Evolutionary conservation across 2,888 invertebrate genomes (phyloP), one percentile per base, ranked within the genome.

Genomic region (Nysson spinosus): DNA sequence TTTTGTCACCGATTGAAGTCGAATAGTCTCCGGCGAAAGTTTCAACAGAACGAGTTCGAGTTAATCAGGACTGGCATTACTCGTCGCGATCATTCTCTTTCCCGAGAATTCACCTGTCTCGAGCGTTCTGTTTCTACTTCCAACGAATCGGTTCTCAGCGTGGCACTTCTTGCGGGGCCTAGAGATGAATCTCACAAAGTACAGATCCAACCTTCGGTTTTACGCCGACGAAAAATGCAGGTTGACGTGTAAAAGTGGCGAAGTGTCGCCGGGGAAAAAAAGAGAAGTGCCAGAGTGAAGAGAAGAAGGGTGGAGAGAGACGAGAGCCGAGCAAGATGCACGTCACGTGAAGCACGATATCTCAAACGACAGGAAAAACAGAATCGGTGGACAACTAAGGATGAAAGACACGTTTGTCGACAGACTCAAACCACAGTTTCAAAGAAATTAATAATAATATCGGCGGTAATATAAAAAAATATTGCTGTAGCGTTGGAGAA

Each of bases 341-440:
- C 39, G 69, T 73, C 72, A 69, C 72, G 72, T 72, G 55, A 52
- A 42, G 47, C 24, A 24, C 56, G 46, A 60, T 64, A 56, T 63
- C 49, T 28, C 7, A 24, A 37, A 9, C 28, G 47, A 11, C 11
- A 28, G 50, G 28, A 49, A 63, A 72, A 62, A 39, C 54, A 58
- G 50, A 56, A 57, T 62, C 37, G 47, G 17, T 17, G 65, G 65
- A 54, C 32, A 39, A 40, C 19, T 30, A 34, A 42, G 47, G 30
- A 56, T 5, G 47, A 24, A 32, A 12, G 22, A 17, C 30, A 52
- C 22, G 32, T 39, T 44, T 6, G 32, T 19, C n/a, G 24, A 14
- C 7, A 4, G 30, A 30, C n/a, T n/a, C n/a, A n/a, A n/a, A n/a
- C n/a, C n/a, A n/a, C n/a, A n/a, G n/a, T n/a, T n/a, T n/a, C n/a